Base-by-base conservation (phyloP, 2,888 invertebrate species). In the Melieria omissa region DNA sequence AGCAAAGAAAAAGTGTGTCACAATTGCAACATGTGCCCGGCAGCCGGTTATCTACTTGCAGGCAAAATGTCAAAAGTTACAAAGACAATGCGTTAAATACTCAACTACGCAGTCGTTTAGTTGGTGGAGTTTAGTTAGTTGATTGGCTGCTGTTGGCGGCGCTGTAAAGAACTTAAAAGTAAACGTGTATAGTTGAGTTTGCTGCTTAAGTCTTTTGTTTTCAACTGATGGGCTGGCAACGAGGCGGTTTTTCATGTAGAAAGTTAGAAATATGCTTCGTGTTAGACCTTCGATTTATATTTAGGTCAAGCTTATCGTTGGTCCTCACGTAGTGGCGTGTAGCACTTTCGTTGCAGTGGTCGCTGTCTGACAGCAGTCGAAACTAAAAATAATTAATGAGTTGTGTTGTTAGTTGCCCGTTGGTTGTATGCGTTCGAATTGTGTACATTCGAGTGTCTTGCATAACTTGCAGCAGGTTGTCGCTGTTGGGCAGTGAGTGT, bases 231-330 rank as follows among this genome's bases (percentile, higher is more conserved):
- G 42, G n/a, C 44, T 65, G 9, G 9, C 14, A 42, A 0, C 5
- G 14, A 7, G 29, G 16, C 41, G 29, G 9, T 67, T 52, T 60
- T 61, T 42, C 44, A 7, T 49, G 60, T 67, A 67, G 67, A 67
- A 67, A 67, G 67, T 67, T 67, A 60, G 14, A 29, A 29, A 29
- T 29, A 29, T 52, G 64, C 55, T 46, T 16, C 41, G 10, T 46
- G 14, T 46, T 65, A 41, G 60, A 45, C 16, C 61, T 67, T 16
- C 60, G 52, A 60, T 61, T 61, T 47, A 9, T 46, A 61, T 67
- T 67, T 67, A 44, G 60, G 67, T 67, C 67, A 67, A 49, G 67
- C 67, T 67, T 52, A 67, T 60, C 61, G 60, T n/a, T 61, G 16
- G 44, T 57, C 60, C 58, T 49, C 49, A 49, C 47, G 29, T 29